Conservation (phyloP, 2,113 vertebrate genomes). For the Pycnonotus jocosus region DNA sequence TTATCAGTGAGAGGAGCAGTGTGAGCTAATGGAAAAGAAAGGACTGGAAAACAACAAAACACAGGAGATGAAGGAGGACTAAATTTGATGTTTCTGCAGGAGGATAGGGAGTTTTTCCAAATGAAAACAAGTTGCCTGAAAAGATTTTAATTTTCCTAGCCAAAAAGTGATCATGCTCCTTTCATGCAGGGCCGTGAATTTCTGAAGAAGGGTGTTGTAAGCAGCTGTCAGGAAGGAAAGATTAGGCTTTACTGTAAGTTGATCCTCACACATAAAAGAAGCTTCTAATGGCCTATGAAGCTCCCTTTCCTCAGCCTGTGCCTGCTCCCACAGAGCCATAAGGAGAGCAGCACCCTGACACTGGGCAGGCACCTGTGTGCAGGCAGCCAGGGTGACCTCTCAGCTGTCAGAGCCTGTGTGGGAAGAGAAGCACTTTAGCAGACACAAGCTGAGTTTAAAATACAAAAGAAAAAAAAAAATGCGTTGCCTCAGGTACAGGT, state of each 20-base stretch:
- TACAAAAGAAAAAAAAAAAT: neutral
- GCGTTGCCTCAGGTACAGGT: neutral
- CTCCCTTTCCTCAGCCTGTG: neutral
- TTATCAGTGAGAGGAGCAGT: neutral
- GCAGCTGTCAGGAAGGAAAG: neutral
- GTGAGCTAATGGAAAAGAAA: neutral
- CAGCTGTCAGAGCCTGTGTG: neutral
- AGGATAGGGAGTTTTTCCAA: neutral
- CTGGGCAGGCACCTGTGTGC: neutral
- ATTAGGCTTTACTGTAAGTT: neutral
- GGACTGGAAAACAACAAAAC: neutral
- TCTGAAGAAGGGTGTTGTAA: neutral
- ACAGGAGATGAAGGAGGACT: neutral
- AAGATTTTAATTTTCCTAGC: neutral
- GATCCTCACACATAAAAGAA: neutral
- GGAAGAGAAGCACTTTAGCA: neutral
- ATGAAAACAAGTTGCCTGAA: neutral
- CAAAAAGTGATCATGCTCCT: neutral
- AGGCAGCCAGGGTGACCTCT: neutral
- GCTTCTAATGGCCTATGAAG: neutral
- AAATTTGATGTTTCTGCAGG: neutral
- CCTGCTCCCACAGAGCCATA: neutral
- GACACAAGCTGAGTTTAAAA: neutral
- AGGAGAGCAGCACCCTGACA: neutral
- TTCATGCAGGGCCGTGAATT: neutral